A percentile compares a stretch with the other conserved stretches of the same genome.
phyloP scores from a whole-genome alignment of 2,888 invertebrate species.

The Caenorhabditis wallacei region DNA sequence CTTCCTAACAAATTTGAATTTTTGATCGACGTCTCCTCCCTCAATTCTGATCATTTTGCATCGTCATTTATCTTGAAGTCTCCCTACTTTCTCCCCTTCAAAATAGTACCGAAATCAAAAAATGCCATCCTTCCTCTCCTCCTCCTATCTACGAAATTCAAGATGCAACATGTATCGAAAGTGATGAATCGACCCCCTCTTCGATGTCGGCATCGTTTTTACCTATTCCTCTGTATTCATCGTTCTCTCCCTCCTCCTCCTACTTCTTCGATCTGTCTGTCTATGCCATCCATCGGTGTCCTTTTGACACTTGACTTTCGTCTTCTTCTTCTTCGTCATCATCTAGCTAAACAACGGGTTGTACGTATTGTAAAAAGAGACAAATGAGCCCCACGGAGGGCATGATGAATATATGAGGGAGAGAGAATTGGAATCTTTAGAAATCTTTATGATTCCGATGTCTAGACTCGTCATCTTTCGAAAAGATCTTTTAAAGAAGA shows the following conservation, averaged over 20 bases:
- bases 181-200: slow-evolving; percentile 53
- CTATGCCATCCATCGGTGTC: background rate
- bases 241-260: slow-evolving; percentile 13
- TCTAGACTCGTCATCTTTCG: slow-evolving; percentile 30
- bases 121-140: background rate
- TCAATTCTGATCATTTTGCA: too few relatives aligned
- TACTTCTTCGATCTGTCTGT: slow-evolving; percentile 1
- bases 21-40: too few relatives aligned
- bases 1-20: too few relatives aligned
- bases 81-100: background rate
- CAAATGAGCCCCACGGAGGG: background rate
- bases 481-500: slow-evolving; percentile 2
- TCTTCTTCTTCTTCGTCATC: slow-evolving; percentile 36
- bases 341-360: background rate
- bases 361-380: slow-evolving; percentile 45
- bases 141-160: background rate
- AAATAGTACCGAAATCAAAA: background rate
- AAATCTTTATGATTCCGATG: slow-evolving; percentile 41
- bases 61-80: background rate
- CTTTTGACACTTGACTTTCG: slow-evolving; percentile 26
- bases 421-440: slow-evolving; percentile 6
- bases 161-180: slow-evolving; percentile 18
- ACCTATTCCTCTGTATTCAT: background rate
- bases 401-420: background rate
- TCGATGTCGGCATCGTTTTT: slow-evolving; percentile 23